Base-by-base conservation (phyloP, 2,113 vertebrate species). In the Lates calcarifer region DNA sequence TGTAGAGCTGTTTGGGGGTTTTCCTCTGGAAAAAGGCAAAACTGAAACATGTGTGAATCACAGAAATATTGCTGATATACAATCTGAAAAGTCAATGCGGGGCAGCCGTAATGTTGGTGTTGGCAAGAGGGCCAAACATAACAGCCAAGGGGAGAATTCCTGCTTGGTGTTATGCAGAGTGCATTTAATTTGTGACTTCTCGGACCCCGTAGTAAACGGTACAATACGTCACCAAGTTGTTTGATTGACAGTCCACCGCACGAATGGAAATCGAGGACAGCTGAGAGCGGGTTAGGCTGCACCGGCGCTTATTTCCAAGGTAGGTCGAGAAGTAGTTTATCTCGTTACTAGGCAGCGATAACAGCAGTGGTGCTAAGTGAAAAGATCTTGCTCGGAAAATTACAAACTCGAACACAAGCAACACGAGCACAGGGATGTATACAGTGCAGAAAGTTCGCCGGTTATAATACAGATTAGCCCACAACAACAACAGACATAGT, bases 291-390 rank as follows among this genome's bases (percentile, higher is more conserved):
- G 1, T 37, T 71, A 13, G 17, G 18, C 1, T 74, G 33, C 8
- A 17, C 14, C 39, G 5, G 14, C 17, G 12, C 17, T 31, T 5
- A 1, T n/a, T 47, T 39, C 41, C 68, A 88, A 45, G 92, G 20
- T 92, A 69, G 90, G 86, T 87, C 1, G 88, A 90, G 60, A n/a
- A 6, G 83, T 89, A 87, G 90, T 90, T 91, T 89, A 88, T 81
- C 35, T 70, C 65, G 95, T 95, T 95, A 92, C 95, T 84, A 94
- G 87, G 95, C 94, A 95, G 90, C 94, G 76, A 15, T 69, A 78
- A 41, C 71, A 71, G 58, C 39, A 33, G 35, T 39, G 1, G n/a
- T 61, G 43, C 47, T 39, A 0, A 64, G 39, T 31, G 20, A 63
- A 55, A 75, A 62, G 41, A 18, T 29, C 1, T 45, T 18, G 0